phyloP scores from a whole-genome alignment of 2,888 invertebrate genomes.

The Pedicia rivosa region DNA sequence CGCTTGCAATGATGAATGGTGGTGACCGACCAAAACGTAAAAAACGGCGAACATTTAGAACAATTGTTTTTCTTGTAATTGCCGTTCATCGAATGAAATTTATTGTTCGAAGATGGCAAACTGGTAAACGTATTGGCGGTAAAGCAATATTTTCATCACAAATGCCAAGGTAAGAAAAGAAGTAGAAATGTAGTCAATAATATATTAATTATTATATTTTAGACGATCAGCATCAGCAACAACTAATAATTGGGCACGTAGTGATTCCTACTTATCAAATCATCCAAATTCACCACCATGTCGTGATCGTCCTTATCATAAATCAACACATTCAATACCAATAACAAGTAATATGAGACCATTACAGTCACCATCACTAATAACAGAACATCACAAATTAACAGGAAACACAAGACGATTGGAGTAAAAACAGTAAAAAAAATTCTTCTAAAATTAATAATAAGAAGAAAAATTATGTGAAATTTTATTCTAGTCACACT shows the following conservation, averaged over 20 bases:
- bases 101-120: conserved; percentile 44
- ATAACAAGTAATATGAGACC: neutral
- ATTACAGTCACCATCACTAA: neutral
- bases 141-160: conserved; percentile 24
- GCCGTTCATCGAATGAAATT: conserved; percentile 49
- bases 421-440: too few relatives aligned
- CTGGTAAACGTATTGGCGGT: conserved; percentile 38
- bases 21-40: conserved; percentile 15
- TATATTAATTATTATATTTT: neutral
- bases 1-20: conserved; percentile 17
- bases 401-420: too few relatives aligned
- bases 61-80: conserved; percentile 37
- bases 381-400: too few relatives aligned
- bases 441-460: too few relatives aligned
- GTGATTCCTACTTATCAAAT: neutral
- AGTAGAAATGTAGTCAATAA: too few relatives aligned
- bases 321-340: neutral
- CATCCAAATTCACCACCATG: conserved; percentile 16
- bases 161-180: conserved; percentile 4
- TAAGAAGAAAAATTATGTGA: too few relatives aligned
- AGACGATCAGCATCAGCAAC: conserved; percentile 11
- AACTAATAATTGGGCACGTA: conserved; percentile 10
- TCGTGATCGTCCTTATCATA: conserved; percentile 12
- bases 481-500: too few relatives aligned
- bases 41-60: conserved; percentile 30